Conservation (phyloP, 2,888 invertebrate genomes). For the Pilophorus perplexus region DNA sequence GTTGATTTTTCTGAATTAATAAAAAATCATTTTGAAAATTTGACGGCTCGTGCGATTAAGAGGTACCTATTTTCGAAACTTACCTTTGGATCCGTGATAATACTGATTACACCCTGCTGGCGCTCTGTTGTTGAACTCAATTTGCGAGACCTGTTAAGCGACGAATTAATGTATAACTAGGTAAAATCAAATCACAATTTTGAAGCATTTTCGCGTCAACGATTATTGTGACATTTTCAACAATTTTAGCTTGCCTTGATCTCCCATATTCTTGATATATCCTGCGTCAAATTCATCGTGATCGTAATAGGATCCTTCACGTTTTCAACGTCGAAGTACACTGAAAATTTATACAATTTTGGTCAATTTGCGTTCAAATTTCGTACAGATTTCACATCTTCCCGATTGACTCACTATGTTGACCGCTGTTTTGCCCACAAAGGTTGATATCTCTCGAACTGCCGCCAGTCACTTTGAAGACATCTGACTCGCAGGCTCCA, state of each 20-base stretch:
- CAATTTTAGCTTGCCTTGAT: slow-evolving; percentile 53
- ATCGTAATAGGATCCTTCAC: slow-evolving; percentile 56
- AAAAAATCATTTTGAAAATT: too few relatives aligned
- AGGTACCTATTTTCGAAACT: too few relatives aligned
- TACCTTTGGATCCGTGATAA: slow-evolving; percentile 62
- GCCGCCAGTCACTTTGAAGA: slow-evolving; percentile 60
- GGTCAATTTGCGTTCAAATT: too few relatives aligned
- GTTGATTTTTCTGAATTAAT: too few relatives aligned
- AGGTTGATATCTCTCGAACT: slow-evolving; percentile 61
- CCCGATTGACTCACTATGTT: slow-evolving; percentile 77
- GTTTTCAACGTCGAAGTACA: slow-evolving; percentile 66
- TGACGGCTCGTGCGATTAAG: too few relatives aligned
- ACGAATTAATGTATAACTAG: background rate
- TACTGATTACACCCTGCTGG: slow-evolving; percentile 78
- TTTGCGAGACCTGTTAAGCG: slow-evolving; percentile 65
- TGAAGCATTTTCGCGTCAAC: too few relatives aligned
- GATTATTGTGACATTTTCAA: too few relatives aligned
- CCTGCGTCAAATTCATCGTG: slow-evolving; percentile 59
- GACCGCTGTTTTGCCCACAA: slow-evolving; percentile 81
- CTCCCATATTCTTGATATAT: slow-evolving; percentile 73
- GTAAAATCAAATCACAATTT: background rate
- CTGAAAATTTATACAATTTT: too few relatives aligned
- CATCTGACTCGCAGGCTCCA: slow-evolving; percentile 75
- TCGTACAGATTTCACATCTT: too few relatives aligned
- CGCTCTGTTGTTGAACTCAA: slow-evolving; percentile 73